Conservation (phyloP, 2,797 vertebrate species). For the Kryptolebias ocellatus region DNA sequence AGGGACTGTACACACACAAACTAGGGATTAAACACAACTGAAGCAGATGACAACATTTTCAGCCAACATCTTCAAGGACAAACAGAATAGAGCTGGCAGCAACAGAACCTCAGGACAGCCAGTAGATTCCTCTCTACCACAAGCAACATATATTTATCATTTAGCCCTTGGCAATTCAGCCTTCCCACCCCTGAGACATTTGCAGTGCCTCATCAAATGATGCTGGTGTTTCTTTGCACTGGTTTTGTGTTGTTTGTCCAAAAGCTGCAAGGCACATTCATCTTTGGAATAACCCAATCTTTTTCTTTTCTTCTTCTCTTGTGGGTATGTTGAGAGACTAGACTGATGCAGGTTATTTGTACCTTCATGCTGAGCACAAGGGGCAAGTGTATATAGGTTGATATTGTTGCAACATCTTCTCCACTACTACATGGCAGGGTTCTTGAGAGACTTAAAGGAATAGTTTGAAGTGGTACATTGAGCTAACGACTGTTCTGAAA, state of each 20-base stretch:
- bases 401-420: conserved; percentile 49
- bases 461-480: no score
- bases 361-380: conserved; percentile 70
- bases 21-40: conserved; percentile 61
- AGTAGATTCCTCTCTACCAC: conserved; percentile 75
- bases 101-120: conserved; percentile 72
- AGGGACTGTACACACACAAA: conserved; percentile 55
- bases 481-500: no score
- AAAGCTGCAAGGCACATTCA: conserved; percentile 83
- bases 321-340: conserved; percentile 73
- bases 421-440: conserved; percentile 35
- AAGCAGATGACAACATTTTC: conserved; percentile 75
- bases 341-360: conserved; percentile 79
- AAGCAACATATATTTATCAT: conserved; percentile 83
- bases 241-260: conserved; percentile 85
- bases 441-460: conserved; percentile 13
- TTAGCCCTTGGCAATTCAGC: conserved; percentile 78
- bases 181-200: conserved; percentile 73
- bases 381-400: conserved; percentile 64
- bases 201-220: conserved; percentile 85
- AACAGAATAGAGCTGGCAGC: conserved; percentile 77
- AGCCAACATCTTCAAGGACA: conserved; percentile 82
- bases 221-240: conserved; percentile 82
- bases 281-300: conserved; percentile 84
- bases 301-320: conserved; percentile 62